Evolutionary conservation across 1,140 invertebrate species (phyloP), one percentile per base, ranked within the genome.

Genomic region (Hylaeus anthracinus): DNA sequence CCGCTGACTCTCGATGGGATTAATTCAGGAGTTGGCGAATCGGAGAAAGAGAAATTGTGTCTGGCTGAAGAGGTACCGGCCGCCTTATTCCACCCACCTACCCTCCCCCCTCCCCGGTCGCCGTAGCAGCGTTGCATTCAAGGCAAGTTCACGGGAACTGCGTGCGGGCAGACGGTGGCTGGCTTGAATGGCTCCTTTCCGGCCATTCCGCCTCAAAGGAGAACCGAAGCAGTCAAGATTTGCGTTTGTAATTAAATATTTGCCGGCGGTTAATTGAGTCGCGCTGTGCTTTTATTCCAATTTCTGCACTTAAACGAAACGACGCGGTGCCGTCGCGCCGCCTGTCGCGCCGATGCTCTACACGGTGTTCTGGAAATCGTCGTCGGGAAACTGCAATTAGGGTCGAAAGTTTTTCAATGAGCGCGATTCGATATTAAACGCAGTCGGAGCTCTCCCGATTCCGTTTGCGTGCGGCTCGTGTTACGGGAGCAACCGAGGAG

Each of bases 241-340:
- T 86, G 86, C 82, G 82, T 87, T 87, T 84, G 86, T 87, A 87
- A 87, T 87, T 86, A 87, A 87, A 87, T 87, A 87, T 87, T 87
- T 86, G 86, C 85, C 78, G 71, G 81, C 66, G 86, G 86, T 87
- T 87, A 87, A 87, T 87, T 87, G 86, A 86, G 86, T 86, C 81
- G 81, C 85, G 77, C 81, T 87, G 81, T 81, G 78, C 84, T 87
- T 84, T 87, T 86, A 87, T 87, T 86, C 85, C 86, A 86, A 87
- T 87, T 86, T 81, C 86, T 72, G 60, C 65, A 70, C 60, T 84
- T 79, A 86, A 87, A 87, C 86, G 85, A 87, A 84, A 84, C 66
- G 81, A 58, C 75, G 72, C 60, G 63, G 81, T 67, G 75, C 53
- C 3, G 75, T 43, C n/a, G 26, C 48, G 55, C 51, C 65, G 60